Base-by-base conservation (phyloP, 2,113 vertebrate species). In the Sinocyclocheilus rhinocerous region DNA sequence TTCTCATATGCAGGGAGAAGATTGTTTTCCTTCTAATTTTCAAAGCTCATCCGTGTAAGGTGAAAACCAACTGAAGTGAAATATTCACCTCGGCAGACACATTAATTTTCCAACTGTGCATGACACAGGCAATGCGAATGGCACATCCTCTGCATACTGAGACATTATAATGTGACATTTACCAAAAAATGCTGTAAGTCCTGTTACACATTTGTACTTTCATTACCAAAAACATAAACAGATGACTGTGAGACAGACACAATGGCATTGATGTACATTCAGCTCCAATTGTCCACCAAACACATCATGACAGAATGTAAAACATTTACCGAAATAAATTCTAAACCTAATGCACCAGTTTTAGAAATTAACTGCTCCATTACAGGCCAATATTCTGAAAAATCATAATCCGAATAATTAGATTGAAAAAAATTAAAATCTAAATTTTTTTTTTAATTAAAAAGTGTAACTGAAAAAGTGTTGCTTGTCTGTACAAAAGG, bases 11-110 rank as follows among this genome's bases (percentile, higher is more conserved):
- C 24, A 42, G 65, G 22, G 48, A 59, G 15, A 11, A 39, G 69
- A 33, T 83, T 52, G 45, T 50, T 83, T 83, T 83, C 69, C 22
- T 83, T 73, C 29, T 73, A 55, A 72, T 55, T 83, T 59, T 73
- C 81, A 57, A 83, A 83, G 67, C 81, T 52, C 33, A 57, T 16
- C 18, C 6, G 5, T 69, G 24, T 20, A 33, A 2, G 24, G 9
- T 36, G 50, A 45, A 59, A 52, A 48, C 10, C 33, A n/a, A 59
- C 33, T 8, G 10, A n/a, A 82, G 57, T 67, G 20, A 81, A 88
- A 85, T 67, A 85, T 83, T 85, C 69, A 78, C 16, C 33, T 33
- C 79, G 33, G 72, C 20, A n/a, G 65, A 52, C 36, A 55, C 20
- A 48, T 76, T 33, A 1, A 42, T 57, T 55, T 70, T n/a, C n/a